Base-by-base conservation (phyloP, 2,888 invertebrate species). In the Nomada ruficornis region DNA sequence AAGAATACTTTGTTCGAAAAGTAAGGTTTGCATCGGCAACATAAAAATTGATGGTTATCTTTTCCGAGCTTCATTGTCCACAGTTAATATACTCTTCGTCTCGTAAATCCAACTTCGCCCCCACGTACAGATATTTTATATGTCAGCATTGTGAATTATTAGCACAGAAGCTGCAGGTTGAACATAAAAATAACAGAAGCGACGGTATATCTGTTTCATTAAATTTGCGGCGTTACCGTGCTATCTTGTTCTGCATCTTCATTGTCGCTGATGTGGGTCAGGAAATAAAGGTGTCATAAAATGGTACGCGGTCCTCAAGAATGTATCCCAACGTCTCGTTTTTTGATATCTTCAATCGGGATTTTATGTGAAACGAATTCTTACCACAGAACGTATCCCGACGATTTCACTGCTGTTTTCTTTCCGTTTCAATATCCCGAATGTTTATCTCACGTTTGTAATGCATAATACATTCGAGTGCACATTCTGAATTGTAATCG, bases 271-370 rank as follows among this genome's bases (percentile, higher is more conserved):
- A 63, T 72, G 26, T 62, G 15, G 54, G 71, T 52, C 63, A 63
- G 71, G 42, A 72, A 72, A 54, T 72, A 52, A 63, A 63, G n/a
- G 23, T 63, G 63, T 72, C 71, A 44, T 63, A 63, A 72, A 72
- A 63, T 54, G 62, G 23, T 72, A 44, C 20, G 69, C 69, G 47
- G 47, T 47, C 29, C 29, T 59, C 59, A 59, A 20, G 69, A 69
- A 59, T 29, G 20, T 47, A 59, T 70, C 47, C 47, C 15, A 44
- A 15, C 47, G 11, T 29, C 26, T 63, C 26, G 4, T 26, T 63
- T 44, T 54, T 54, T 52, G 23, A 63, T 71, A 54, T 72, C 71
- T 23, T 63, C 62, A 54, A 63, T 54, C 63, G 36, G 15, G 42
- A 36, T 18, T 63, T 26, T 23, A 44, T n/a, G 54, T 4, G 15